Percentiles rank a stretch among this genome's conserved stretches.
These are phyloP conservation scores for Polymixis flavicincta DNA, from an alignment of 2,888 invertebrate genomes.

Conservation along the genomic window DNA sequence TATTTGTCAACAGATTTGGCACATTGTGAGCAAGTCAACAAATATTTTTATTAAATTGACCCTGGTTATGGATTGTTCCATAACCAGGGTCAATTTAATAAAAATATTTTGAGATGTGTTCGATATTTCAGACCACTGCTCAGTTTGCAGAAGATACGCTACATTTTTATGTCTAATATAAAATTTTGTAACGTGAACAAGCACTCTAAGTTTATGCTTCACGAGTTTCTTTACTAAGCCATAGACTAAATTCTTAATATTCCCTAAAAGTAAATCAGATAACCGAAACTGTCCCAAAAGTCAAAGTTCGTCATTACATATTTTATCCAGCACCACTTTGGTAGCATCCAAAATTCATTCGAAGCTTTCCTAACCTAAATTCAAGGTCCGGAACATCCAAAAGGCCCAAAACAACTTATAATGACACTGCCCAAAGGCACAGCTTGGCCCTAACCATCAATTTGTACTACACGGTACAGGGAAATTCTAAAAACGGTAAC, in stretches of 20 bases:
- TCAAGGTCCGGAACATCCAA: conserved; percentile 11
- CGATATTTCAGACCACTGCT: neutral
- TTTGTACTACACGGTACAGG: conserved; percentile 59
- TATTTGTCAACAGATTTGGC: conserved; percentile 35
- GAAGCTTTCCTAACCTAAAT: conserved; percentile 30
- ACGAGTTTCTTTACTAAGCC: conserved; percentile 19
- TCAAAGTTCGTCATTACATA: conserved; percentile 28
- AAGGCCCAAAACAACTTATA: conserved; percentile 42
- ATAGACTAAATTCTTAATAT: conserved; percentile 15
- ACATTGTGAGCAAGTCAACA: neutral
- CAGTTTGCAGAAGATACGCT: neutral
- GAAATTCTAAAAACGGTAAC: conserved; percentile 61
- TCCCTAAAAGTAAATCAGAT: conserved; percentile 38
- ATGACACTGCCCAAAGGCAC: conserved; percentile 46
- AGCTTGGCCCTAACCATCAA: conserved; percentile 58
- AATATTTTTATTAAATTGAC: neutral
- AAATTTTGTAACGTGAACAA: neutral
- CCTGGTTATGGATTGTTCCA: too few species aligned
- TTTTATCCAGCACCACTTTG: conserved; percentile 50
- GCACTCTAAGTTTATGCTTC: neutral
- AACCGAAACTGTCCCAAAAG: conserved; percentile 39
- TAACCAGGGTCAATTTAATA: neutral
- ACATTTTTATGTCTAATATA: neutral
- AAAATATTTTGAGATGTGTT: neutral
- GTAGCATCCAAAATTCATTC: conserved; percentile 50